Evolutionary conservation across 2,797 vertebrate species (phyloP), one percentile per base, ranked within the genome.

Genomic region (Ciconia nigra): DNA sequence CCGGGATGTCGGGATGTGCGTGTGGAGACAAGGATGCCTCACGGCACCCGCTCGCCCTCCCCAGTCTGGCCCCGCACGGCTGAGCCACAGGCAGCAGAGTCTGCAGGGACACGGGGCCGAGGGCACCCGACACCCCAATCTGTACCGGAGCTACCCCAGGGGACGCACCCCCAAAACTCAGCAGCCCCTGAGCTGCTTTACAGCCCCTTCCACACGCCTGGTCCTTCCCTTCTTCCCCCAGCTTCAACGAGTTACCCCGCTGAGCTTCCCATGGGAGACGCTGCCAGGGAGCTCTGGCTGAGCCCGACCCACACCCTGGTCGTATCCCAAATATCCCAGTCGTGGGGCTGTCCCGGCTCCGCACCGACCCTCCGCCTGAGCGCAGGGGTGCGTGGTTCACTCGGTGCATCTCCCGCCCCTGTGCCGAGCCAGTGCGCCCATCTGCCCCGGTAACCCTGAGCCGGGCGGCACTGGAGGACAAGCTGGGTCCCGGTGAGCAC

Each of bases 41-140:
- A 2, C 2, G 3, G 51, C 57, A 47, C 49, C 41, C 4, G 1
- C 29, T 39, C 29, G 5, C 51, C 58, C 22, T 10, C 26, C 22
- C 63, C 83, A 57, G 16, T 15, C 58, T 9, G 1, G 11, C 52
- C 62, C 76, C 21, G 31, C 29, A 16, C 0, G 5, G 71, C 62
- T 0, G 5, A 67, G 52, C 42, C 18, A 6, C 21, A 12, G 17
- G 16, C 78, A 63, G 83, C 42, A 5, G 0, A 22, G 29, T 2
- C 51, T 2, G 0, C 66, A 39, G 52, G 16, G 71, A 66, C 13
- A 13, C 0, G 15, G n/a, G 39, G n/a, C 15, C 1, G 2, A 66
- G 78, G 25, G 70, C 55, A 57, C 29, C 29, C 7, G 6, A 25
- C 37, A 10, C 33, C 33, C 44, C 46, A 15, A 13, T 6, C n/a